These are phyloP conservation scores for Mythimna albipuncta DNA, from an alignment of 2,888 invertebrate genomes.

Conservation along the genomic window DNA sequence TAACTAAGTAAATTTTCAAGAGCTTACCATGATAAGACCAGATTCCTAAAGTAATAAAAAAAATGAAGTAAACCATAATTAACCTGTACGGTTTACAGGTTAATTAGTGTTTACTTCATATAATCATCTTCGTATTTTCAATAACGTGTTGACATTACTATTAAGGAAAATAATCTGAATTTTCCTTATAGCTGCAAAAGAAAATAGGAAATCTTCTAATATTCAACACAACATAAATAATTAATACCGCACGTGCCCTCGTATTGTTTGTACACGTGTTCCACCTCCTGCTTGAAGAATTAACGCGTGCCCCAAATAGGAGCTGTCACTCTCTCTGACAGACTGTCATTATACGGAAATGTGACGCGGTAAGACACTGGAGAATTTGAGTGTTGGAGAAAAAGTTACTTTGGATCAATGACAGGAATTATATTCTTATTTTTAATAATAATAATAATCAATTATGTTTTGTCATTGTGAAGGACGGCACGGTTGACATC, in stretches of 20 bases:
- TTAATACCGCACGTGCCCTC: neutral
- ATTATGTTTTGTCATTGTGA: too few relatives aligned
- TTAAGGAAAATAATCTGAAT: neutral
- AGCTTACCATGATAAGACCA: neutral
- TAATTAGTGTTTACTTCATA: too few relatives aligned
- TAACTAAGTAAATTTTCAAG: too few relatives aligned
- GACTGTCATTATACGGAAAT: slow-evolving; percentile 33
- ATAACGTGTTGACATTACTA: neutral
- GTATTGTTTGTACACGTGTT: neutral
- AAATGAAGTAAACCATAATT: too few relatives aligned
- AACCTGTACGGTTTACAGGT: too few relatives aligned
- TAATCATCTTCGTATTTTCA: neutral
- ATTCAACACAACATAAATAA: neutral
- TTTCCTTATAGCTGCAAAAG: too few relatives aligned
- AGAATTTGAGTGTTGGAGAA: neutral
- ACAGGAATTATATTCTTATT: neutral
- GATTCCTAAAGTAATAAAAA: neutral
- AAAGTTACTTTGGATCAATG: neutral
- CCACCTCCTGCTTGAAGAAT: slow-evolving; percentile 20
- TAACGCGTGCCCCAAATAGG: slow-evolving; percentile 45
- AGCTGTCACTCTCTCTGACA: slow-evolving; percentile 29
- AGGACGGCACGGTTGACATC: too few relatives aligned
- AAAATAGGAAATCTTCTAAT: neutral
- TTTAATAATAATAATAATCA: too few relatives aligned
- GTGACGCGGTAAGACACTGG: slow-evolving; percentile 14